These are phyloP conservation scores for Eurytoma californica DNA, from an alignment of 2,888 invertebrate genomes.

Conservation along the genomic window DNA sequence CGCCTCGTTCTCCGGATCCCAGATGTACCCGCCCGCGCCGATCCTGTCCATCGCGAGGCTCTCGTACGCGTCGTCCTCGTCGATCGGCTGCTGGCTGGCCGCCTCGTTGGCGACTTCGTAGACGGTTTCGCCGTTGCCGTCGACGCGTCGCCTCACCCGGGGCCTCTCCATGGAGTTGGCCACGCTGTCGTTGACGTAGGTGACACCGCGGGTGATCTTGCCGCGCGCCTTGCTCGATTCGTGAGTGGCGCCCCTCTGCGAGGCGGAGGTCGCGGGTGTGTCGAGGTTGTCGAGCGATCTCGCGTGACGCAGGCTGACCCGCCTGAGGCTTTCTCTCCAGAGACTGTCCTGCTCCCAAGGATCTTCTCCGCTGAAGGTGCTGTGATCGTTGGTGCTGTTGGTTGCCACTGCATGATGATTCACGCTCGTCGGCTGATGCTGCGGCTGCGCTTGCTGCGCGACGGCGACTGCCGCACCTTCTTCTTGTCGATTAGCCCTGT, in stretches of 20 bases:
- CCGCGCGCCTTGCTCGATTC: constrained; percentile 62
- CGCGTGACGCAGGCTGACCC: constrained; percentile 88
- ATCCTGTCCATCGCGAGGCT: constrained; percentile 76
- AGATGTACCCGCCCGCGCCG: constrained; percentile 69
- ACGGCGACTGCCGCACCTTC: not conserved
- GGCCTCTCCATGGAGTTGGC: constrained; percentile 75
- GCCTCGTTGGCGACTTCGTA: constrained; percentile 11
- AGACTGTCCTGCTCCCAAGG: constrained; percentile 90
- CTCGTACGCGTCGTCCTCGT: constrained; percentile 79
- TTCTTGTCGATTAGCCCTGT: constrained; percentile 62
- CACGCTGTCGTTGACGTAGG: constrained; percentile 86
- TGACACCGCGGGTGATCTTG: constrained; percentile 83
- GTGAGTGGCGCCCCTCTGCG: not conserved
- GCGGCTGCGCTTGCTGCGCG: constrained; percentile 45
- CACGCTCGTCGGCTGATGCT: constrained; percentile 18
- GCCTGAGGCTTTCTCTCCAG: constrained; percentile 87
- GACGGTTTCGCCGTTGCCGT: constrained; percentile 54
- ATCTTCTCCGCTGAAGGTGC: constrained; percentile 75
- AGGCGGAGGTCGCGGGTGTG: constrained; percentile 68
- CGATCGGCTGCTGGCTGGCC: constrained; percentile 60
- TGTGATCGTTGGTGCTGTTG: not conserved
- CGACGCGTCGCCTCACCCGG: constrained; percentile 56
- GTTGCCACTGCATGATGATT: not conserved
- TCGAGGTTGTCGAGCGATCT: constrained; percentile 90
- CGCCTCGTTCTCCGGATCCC: constrained; percentile 73